Percentiles rank a stretch among this genome's conserved stretches.
Conservation (phyloP, 2,113 vertebrate species). For the Sylvia atricapilla region DNA sequence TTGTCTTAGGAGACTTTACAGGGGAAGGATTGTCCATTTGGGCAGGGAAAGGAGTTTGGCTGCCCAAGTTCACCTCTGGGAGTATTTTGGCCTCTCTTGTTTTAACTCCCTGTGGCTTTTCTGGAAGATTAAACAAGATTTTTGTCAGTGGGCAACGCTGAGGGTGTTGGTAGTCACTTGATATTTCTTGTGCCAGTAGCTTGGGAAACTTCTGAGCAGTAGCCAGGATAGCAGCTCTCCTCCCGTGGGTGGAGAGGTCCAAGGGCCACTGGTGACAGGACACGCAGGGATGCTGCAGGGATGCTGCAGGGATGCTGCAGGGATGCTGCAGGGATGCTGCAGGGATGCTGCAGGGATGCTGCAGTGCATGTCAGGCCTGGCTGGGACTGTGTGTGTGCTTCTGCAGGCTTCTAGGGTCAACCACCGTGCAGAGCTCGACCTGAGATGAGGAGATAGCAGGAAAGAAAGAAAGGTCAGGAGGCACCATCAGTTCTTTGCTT, state of each 20-base stretch:
- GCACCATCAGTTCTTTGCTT: not conserved
- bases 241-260: not conserved
- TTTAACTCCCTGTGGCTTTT: not conserved
- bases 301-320: no score
- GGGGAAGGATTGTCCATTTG: not conserved
- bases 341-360: not conserved
- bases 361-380: fast-evolving
- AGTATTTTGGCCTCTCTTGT: fast-evolving
- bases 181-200: not conserved
- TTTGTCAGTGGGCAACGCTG: not conserved
- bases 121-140: not conserved
- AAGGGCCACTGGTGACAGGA: fast-evolving
- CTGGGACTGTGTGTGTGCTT: not conserved
- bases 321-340: no score
- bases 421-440: not conserved
- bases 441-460: not conserved
- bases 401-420: not conserved
- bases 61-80: fast-evolving
- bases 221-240: not conserved
- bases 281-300: not conserved
- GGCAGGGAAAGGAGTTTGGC: not conserved
- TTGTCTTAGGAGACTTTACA: not conserved
- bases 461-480: not conserved
- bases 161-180: not conserved
- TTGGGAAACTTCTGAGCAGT: not conserved